Evolutionary conservation across 1,140 invertebrate genomes (phyloP), one percentile per base, ranked within the genome.

Genomic region (Vanessa atalanta): DNA sequence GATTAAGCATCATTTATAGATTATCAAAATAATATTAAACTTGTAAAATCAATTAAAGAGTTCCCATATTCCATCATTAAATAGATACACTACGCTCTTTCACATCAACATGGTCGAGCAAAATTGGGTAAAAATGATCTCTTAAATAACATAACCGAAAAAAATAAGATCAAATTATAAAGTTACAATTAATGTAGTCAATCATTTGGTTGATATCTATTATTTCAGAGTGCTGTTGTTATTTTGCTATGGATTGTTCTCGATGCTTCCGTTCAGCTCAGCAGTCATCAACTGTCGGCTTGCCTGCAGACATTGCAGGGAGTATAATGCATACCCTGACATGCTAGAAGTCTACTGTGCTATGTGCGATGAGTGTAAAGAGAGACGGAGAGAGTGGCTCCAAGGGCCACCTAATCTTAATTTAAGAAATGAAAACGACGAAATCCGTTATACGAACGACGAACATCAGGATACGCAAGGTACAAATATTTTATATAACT

Each of bases 361-460:
- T 12, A 88, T 91, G 88, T 90, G 88, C 65, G 77, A 83, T 3
- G 89, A 90, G 70, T 90, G 87, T 72, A 83, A 83, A 37, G 77
- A 83, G 47, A 72, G 83, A 9, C 75, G 84, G 7, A 70, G 77
- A 14, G 86, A 85, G 53, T 74, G 78, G 76, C 64, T 73, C n/a
- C n/a, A 57, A 15, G 48, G 65, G 12, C 16, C 16, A 26, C 65
- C 57, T 15, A 13, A 3, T 2, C n/a, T 51, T 15, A 31, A 43
- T 61, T 65, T 65, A 61, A 53, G 47, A 14, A n/a, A 26, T n/a
- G 64, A 72, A 14, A 51, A 72, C 51, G 31, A 51, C 12, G 9
- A n/a, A 12, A 57, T 9, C 20, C 9, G 20, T 11, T 23, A 13
- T 12, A 57, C 3, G 53, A 57, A 57, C 20, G 2, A 57, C 20